Base-by-base conservation (phyloP, 2,888 invertebrate genomes). In the Leptothorax acervorum region DNA sequence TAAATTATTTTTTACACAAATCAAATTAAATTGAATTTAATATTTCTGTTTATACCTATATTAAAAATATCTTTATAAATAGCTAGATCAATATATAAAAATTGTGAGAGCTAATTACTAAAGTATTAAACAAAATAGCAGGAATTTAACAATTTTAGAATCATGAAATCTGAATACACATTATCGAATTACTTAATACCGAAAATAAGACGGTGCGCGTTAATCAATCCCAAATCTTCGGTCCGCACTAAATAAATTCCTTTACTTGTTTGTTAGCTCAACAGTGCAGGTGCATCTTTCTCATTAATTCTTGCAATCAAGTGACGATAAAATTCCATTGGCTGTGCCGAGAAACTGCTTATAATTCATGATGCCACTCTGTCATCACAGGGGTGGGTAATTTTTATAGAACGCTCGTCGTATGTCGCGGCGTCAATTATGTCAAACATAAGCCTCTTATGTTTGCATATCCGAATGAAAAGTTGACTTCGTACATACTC, bases 371-470 rank as follows among this genome's bases (percentile, higher is more conserved):
- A 62, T 28, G 73, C 79, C 45, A 73, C 60, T 81, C 60, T 81
- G 79, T 81, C 79, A 60, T 81, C 79, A 62, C 48, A 51, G 79
- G 60, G 57, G 15, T 48, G 57, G 73, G 23, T 18, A 60, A 81
- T 81, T 81, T 81, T 81, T 81, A 39, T 2, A 48, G 18, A 48
- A 60, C 4, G 48, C 74, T 23, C 74, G 48, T 81, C 79, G 60
- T 60, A 53, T 74, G 60, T 81, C 60, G 35, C 60, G 11, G 35
- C 35, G 60, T 79, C 79, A 81, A 81, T 81, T 81, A 81, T 81
- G 79, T 81, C 79, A 81, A 60, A 48, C 35, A 12, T 81, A 81
- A 81, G 79, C 79, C 39, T 81, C 74, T 81, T 81, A 81, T 31
- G 60, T 28, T 71, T 60, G 74, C 79, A 39, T 60, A 73, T 35